These are phyloP conservation scores for Muscidifurax raptorellus DNA, from an alignment of 1,140 invertebrate genomes.

Conservation along the genomic window DNA sequence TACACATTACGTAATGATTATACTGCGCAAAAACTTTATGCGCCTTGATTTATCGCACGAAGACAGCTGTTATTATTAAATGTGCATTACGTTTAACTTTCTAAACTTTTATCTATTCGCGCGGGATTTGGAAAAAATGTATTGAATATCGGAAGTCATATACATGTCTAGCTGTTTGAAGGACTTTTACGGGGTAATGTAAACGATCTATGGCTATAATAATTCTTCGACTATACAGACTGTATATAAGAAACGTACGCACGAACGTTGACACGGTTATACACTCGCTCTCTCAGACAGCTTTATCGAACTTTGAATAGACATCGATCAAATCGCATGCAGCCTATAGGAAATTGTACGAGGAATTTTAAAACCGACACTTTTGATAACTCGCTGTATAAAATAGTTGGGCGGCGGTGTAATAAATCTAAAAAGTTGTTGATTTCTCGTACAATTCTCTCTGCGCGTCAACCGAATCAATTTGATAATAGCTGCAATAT, in stretches of 20 bases:
- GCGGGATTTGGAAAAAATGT: too few species aligned
- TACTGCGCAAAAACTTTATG: not conserved
- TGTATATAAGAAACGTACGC: not conserved
- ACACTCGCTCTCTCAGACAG: not conserved
- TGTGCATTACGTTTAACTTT: not conserved
- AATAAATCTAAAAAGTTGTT: not conserved
- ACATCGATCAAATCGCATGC: not conserved
- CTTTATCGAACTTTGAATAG: not conserved
- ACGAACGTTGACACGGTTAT: not conserved
- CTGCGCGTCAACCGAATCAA: too few species aligned
- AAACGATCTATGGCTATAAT: not conserved
- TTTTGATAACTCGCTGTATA: not conserved
- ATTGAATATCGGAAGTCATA: not conserved
- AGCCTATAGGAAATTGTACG: too few species aligned
- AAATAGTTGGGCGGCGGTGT: not conserved
- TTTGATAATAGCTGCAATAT: too few species aligned
- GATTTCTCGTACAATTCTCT: not conserved
- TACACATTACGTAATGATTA: slow-evolving; percentile 22
- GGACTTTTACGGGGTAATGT: not conserved
- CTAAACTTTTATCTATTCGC: not conserved
- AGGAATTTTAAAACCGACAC: not conserved
- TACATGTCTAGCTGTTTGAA: not conserved
- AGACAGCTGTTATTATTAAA: not conserved
- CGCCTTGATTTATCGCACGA: not conserved
- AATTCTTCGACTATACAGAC: not conserved